Evolutionary conservation across 2,113 vertebrate species (phyloP).

Genomic region (Cromileptes altivelis): DNA sequence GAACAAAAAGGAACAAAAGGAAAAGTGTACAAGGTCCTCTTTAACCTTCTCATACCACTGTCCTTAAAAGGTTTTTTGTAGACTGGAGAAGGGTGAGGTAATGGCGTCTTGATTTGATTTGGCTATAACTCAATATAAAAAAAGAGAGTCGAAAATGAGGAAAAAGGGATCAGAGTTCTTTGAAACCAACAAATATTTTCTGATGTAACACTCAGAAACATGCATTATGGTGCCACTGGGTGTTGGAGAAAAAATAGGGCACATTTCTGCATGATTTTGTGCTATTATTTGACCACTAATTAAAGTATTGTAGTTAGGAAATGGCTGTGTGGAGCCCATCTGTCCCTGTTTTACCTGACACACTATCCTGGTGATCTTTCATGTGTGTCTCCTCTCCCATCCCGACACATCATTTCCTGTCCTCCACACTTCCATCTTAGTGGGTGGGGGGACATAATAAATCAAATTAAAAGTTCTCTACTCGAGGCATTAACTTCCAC

Average conservation of each 20-base stretch:
- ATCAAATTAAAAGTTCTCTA: slow-evolving; percentile 53
- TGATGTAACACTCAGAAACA: not conserved
- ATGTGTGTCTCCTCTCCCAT: slow-evolving; percentile 24
- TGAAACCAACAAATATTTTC: not conserved
- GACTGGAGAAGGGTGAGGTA: not conserved
- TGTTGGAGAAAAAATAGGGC: not conserved
- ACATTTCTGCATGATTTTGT: not conserved
- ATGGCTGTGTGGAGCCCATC: not conserved
- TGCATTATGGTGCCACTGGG: not conserved
- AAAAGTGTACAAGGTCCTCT: too few relatives aligned
- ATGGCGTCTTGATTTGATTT: not conserved
- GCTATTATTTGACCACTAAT: not conserved
- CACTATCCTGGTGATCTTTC: slow-evolving; percentile 1
- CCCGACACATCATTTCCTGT: slow-evolving; percentile 47
- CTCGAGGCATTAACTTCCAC: slow-evolving; percentile 46
- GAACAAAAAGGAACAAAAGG: too few relatives aligned
- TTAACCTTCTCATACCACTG: not conserved
- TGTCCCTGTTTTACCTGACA: slow-evolving; percentile 41
- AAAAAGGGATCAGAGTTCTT: not conserved
- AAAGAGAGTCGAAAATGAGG: not conserved
- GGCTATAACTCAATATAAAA: not conserved
- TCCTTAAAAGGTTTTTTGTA: not conserved
- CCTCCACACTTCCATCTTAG: slow-evolving; percentile 34
- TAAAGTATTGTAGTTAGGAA: not conserved
- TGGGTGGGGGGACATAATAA: slow-evolving; percentile 43